Conservation (phyloP, 2,113 vertebrate genomes). For the Megaleporinus macrocephalus region DNA sequence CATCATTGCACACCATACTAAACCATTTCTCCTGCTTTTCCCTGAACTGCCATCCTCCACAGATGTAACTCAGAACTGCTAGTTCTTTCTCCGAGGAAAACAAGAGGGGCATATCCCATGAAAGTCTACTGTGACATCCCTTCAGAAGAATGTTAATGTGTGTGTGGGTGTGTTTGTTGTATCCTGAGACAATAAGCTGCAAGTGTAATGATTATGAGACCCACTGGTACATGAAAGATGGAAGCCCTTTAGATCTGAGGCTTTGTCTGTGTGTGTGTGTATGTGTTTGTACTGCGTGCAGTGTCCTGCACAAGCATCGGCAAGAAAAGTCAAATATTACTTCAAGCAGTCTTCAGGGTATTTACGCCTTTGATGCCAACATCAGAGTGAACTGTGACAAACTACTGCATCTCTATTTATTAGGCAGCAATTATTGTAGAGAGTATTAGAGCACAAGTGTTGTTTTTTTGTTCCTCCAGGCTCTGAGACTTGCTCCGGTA, state of each 20-base stretch:
- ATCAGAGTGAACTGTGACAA: conserved; percentile 28
- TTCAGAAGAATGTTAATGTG: conserved; percentile 4
- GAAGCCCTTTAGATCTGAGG: not conserved
- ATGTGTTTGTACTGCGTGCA: not conserved
- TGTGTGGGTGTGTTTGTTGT: not conserved
- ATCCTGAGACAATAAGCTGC: conserved; percentile 14
- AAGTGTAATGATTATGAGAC: conserved; percentile 14
- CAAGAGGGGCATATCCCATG: not conserved
- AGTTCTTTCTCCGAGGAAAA: conserved; percentile 2
- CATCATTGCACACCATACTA: not conserved
- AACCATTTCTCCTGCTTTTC: not conserved
- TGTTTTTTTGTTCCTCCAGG: not conserved
- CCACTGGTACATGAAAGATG: not conserved
- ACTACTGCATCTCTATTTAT: conserved; percentile 25
- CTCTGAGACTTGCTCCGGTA: not conserved
- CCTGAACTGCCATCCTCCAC: not conserved
- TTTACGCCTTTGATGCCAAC: not conserved
- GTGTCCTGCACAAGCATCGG: not conserved
- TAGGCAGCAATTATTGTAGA: not conserved
- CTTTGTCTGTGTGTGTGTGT: conserved; percentile 10
- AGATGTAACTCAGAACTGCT: not conserved
- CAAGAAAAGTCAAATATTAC: conserved; percentile 20
- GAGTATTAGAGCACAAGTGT: not conserved
- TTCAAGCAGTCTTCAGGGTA: conserved; percentile 14
- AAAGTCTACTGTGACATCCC: conserved; percentile 1